Base-by-base conservation (phyloP, 2,888 invertebrate species). In the Cylloceria caligata region DNA sequence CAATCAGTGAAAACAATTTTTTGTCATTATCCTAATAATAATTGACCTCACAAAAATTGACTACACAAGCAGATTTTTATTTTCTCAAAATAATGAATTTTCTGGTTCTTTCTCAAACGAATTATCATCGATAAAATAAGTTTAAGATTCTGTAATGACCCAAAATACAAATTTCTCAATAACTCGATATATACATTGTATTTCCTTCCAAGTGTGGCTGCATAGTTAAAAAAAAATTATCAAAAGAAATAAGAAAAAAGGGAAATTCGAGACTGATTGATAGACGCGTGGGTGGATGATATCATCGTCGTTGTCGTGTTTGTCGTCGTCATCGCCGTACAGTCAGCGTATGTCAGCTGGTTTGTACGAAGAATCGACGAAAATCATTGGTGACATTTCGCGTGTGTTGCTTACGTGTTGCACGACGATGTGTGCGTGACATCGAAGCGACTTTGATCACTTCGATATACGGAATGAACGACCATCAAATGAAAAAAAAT, bases 311-410 rank as follows among this genome's bases (percentile, higher is more conserved):
- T 47, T 60, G 77, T 68, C 62, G 62, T 19, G 21, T 34, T 49
- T 47, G 47, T 55, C 74, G 78, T 78, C 81, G 81, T 82, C 81
- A 78, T 82, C 81, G 49, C 69, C 74, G 74, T 71, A 82, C 78
- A 82, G 81, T 82, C 81, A 78, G 71, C 78, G 55, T 71, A 74
- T n/a, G 81, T 82, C 81, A 82, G 81, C 78, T 82, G 81, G 78
- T 74, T 57, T 69, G 47, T 60, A 24, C 55, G 72, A 36, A 16
- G 24, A 72, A 45, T 36, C 36, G 62, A 68, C 67, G 11, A 67
- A 55, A 60, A 72, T 68, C 71, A 27, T 42, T 74, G 39, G 19
- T 45, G 69, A 65, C 64, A 69, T 27, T 65, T 65, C 69, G 49
- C 49, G 47, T 55, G 39, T 45, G 52, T 55, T 11, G 30, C 57